These are phyloP conservation scores for Eulemur mongoz DNA, from an alignment of 2,797 vertebrate genomes.

Conservation along the genomic window DNA sequence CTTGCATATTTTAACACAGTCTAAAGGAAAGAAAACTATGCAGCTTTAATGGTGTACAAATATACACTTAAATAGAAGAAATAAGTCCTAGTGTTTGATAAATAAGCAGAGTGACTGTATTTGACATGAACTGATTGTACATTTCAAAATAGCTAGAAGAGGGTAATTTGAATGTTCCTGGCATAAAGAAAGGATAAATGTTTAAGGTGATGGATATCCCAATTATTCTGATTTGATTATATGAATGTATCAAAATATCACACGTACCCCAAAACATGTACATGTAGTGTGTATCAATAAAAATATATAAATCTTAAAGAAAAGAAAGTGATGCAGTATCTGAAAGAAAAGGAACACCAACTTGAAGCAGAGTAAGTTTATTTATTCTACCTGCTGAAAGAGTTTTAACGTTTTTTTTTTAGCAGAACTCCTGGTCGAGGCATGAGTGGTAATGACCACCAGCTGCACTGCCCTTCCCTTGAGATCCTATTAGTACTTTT, in stretches of 20 bases:
- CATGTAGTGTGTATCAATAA: background rate
- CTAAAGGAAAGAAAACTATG: background rate
- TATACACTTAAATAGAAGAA: background rate
- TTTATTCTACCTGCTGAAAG: background rate
- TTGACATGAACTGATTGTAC: background rate
- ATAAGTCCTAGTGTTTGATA: background rate
- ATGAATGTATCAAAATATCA: background rate
- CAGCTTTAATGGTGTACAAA: background rate
- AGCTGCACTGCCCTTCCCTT: background rate
- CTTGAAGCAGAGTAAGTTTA: background rate
- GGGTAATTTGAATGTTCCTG: background rate
- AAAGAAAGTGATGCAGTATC: background rate
- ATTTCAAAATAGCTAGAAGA: background rate
- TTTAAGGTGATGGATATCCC: background rate
- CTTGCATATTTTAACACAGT: background rate
- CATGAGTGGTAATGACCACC: background rate
- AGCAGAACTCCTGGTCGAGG: background rate
- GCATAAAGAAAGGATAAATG: background rate
- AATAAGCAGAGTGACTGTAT: background rate
- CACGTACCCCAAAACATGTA: background rate
- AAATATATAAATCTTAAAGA: background rate
- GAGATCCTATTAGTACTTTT: constrained; percentile 53
- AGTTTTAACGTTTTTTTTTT: background rate
- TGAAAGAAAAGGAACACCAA: background rate
- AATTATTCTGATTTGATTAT: background rate